These are phyloP conservation scores for Epinotia nisella DNA, from an alignment of 2,888 invertebrate species.

Conservation along the genomic window DNA sequence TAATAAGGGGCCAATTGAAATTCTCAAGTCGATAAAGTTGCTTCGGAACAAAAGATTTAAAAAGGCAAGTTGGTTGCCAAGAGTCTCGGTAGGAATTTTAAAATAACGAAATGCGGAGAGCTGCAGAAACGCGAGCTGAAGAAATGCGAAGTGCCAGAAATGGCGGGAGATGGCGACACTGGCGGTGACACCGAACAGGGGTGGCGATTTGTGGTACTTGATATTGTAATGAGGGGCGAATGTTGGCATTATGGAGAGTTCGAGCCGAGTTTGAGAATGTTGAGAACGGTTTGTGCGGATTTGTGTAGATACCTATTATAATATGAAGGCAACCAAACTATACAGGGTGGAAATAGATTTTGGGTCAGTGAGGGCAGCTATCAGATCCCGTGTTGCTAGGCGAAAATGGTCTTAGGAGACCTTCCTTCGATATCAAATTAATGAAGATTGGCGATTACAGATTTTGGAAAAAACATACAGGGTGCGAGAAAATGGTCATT, in stretches of 20 bases:
- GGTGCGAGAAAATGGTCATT: too few species aligned
- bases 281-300: background rate
- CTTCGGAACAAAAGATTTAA: conserved; percentile 32
- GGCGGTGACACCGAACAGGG: conserved; percentile 10
- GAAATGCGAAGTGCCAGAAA: background rate
- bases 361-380: too few species aligned
- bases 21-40: conserved; percentile 21
- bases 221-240: conserved; percentile 30
- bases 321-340: too few species aligned
- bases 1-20: conserved; percentile 24
- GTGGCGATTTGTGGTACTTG: conserved; percentile 19
- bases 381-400: too few species aligned
- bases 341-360: too few species aligned
- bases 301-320: background rate
- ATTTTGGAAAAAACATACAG: too few species aligned
- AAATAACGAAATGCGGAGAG: conserved; percentile 21
- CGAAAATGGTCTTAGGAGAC: too few species aligned
- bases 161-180: conserved; percentile 27
- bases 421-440: too few species aligned
- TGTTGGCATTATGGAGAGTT: conserved; percentile 22
- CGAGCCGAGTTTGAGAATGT: background rate
- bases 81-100: conserved; percentile 25
- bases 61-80: conserved; percentile 33
- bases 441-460: too few species aligned
- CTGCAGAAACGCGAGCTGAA: background rate